Percentiles rank a stretch among this genome's conserved stretches.
These are phyloP conservation scores for Geophilus truncorum DNA, from an alignment of 2,888 invertebrate species.

Conservation along the genomic window DNA sequence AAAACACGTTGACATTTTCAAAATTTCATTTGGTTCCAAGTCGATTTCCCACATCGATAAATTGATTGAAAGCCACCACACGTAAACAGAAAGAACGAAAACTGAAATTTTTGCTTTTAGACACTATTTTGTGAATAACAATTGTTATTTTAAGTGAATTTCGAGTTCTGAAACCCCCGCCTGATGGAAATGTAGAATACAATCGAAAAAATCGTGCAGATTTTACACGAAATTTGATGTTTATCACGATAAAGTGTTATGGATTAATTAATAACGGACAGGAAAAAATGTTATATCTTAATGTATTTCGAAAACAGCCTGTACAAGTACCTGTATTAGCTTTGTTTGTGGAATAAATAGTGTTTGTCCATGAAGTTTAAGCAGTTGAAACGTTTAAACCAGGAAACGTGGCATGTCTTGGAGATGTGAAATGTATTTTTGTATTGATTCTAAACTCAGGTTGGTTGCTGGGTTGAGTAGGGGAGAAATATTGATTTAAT, in stretches of 20 bases:
- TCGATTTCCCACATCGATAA: neutral
- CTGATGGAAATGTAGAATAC: too few relatives aligned
- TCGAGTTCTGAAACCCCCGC: too few relatives aligned
- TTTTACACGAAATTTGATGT: neutral
- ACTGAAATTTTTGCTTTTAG: too few relatives aligned
- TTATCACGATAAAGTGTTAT: neutral
- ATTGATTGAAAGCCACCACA: neutral
- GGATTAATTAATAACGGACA: neutral
- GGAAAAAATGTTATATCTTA: neutral
- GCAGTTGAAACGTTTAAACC: neutral
- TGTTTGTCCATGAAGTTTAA: neutral
- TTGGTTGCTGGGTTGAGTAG: neutral
- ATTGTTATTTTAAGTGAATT: too few relatives aligned
- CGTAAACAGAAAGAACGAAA: too few relatives aligned
- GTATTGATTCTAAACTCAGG: slow-evolving; percentile 18
- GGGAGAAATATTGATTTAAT: neutral
- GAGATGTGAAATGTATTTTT: slow-evolving; percentile 17
- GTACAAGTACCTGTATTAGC: neutral
- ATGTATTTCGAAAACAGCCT: neutral
- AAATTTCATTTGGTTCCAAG: neutral
- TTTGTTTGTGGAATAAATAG: neutral
- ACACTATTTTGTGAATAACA: too few relatives aligned
- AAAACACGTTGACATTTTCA: neutral
- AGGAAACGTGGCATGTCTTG: neutral
- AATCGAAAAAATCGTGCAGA: too few relatives aligned